phyloP scores from a whole-genome alignment of 2,797 vertebrate species.

The Eospalax fontanierii region DNA sequence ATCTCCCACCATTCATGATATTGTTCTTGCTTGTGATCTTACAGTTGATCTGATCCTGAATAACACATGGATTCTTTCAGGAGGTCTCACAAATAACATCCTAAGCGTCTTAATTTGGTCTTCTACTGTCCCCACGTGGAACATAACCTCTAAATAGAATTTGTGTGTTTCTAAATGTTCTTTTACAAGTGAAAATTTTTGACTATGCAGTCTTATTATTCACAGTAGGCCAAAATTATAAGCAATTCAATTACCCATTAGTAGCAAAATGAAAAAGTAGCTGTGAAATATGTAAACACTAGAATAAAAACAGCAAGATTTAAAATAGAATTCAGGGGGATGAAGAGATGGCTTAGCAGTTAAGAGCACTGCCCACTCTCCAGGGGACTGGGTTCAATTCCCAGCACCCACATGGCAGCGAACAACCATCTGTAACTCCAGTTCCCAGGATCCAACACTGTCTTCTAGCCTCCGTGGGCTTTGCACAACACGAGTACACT shows the following conservation, averaged over 20 bases:
- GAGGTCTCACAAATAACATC: background rate
- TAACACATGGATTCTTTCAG: background rate
- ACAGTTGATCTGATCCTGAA: background rate
- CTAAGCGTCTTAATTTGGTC: slow-evolving; percentile 1
- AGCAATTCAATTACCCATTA: background rate
- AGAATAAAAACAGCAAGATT: background rate
- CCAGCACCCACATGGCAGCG: no score
- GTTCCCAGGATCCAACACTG: no score
- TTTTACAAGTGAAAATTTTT: slow-evolving; percentile 20
- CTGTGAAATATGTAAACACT: background rate
- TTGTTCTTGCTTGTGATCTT: background rate
- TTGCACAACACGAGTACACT: no score
- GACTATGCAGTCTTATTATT: background rate
- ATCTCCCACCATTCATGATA: background rate
- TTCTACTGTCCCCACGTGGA: background rate
- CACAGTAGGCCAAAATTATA: background rate
- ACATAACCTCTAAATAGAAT: background rate
- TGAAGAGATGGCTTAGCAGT: no score
- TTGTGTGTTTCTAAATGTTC: background rate
- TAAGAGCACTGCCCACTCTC: no score
- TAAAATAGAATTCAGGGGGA: no score
- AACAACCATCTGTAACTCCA: no score
- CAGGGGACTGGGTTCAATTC: no score
- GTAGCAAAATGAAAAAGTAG: background rate
- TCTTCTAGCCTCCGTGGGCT: no score